These are phyloP conservation scores for Lepidurus couesii DNA, from an alignment of 1,140 invertebrate genomes.

Conservation along the genomic window DNA sequence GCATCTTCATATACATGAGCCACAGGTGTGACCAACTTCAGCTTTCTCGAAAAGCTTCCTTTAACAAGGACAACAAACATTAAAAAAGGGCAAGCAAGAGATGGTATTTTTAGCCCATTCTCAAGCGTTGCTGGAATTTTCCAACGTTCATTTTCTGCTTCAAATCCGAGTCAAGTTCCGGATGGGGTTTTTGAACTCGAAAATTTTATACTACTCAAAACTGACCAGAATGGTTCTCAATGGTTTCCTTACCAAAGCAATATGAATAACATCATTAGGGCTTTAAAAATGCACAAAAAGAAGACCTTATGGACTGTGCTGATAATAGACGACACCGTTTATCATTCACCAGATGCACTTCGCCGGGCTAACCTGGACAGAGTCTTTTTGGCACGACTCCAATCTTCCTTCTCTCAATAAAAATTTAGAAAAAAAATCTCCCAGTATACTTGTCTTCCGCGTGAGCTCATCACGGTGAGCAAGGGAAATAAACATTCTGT, in stretches of 20 bases:
- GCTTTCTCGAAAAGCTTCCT: neutral
- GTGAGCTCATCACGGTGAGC: neutral
- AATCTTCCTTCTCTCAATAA: neutral
- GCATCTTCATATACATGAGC: neutral
- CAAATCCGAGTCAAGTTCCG: too few species aligned
- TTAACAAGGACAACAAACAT: neutral
- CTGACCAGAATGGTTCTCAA: too few species aligned
- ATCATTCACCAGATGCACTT: neutral
- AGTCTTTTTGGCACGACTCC: conserved; percentile 24
- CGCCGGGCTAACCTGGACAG: conserved; percentile 35
- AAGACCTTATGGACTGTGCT: neutral
- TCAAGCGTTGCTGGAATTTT: too few species aligned
- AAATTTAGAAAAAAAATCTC: neutral
- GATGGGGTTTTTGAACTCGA: too few species aligned
- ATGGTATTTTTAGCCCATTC: too few species aligned
- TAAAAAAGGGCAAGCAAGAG: too few species aligned
- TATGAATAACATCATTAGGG: too few species aligned
- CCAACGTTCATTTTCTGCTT: too few species aligned
- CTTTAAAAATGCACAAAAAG: too few species aligned
- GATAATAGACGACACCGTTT: conserved; percentile 10
- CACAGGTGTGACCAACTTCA: neutral
- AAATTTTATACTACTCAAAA: too few species aligned
- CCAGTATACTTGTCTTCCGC: neutral
- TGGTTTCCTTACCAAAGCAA: too few species aligned
- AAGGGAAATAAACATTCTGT: neutral